phyloP scores from a whole-genome alignment of 2,888 invertebrate genomes.

The Apoda limacodes region DNA sequence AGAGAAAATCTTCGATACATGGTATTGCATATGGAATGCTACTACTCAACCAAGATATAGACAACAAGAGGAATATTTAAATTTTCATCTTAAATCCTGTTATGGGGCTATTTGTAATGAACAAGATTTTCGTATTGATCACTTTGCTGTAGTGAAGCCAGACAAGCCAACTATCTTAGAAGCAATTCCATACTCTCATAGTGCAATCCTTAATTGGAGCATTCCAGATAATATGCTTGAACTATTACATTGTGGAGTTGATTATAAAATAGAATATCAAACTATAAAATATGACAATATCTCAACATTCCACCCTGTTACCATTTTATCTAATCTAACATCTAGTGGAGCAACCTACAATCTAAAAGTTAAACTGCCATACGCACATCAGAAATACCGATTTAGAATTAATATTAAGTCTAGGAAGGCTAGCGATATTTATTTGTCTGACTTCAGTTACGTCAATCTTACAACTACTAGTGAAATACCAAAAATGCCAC shows the following conservation, averaged over 20 bases:
- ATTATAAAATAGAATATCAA: constrained; percentile 57
- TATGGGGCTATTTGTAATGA: constrained; percentile 72
- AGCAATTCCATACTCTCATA: constrained; percentile 37
- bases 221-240: constrained; percentile 45
- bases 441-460: constrained; percentile 79
- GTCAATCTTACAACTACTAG: constrained; percentile 72
- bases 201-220: constrained; percentile 45
- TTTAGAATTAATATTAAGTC: constrained; percentile 77
- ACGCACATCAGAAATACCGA: constrained; percentile 78
- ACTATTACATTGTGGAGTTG: constrained; percentile 40
- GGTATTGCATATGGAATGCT: constrained; percentile 41
- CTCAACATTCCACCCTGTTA: constrained; percentile 48
- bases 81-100: constrained; percentile 70
- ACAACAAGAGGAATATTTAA: constrained; percentile 53
- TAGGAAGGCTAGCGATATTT: constrained; percentile 59
- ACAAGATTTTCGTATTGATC: constrained; percentile 68
- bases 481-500: constrained; percentile 73
- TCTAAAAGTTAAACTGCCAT: constrained; percentile 67
- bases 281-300: constrained; percentile 57
- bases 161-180: constrained; percentile 36
- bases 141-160: constrained; percentile 62
- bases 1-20: constrained; percentile 20
- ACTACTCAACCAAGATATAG: constrained; percentile 50
- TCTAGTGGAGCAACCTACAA: constrained; percentile 43
- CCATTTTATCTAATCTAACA: constrained; percentile 38